A percentile compares a stretch with the other conserved stretches of the same genome.
These are phyloP conservation scores for Eupeodes corollae DNA, from an alignment of 1,140 invertebrate genomes.

Conservation along the genomic window DNA sequence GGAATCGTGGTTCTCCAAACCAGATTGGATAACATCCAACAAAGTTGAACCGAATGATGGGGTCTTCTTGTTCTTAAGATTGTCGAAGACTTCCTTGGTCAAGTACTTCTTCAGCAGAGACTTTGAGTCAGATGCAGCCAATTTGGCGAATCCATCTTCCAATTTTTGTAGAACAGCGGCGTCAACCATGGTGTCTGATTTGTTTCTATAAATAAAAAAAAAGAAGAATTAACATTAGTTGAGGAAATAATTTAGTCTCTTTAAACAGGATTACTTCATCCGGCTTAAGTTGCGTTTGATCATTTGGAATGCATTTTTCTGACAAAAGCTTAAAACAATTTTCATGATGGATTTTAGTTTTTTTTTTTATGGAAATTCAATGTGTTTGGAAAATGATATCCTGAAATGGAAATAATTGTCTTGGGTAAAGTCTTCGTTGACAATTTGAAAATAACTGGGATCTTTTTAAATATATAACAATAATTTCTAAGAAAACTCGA, in stretches of 20 bases:
- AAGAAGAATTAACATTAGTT: not conserved
- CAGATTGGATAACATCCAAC: slow-evolving; percentile 85
- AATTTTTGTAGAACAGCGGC: slow-evolving; percentile 77
- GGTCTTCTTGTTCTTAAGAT: slow-evolving; percentile 83
- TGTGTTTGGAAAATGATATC: no score
- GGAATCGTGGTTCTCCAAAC: slow-evolving; percentile 78
- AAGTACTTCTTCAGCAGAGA: slow-evolving; percentile 92
- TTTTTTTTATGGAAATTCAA: not conserved
- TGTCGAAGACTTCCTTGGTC: slow-evolving; percentile 79
- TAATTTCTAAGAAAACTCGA: no score
- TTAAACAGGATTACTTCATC: not conserved
- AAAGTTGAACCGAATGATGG: slow-evolving; percentile 73
- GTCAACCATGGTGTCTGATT: slow-evolving; percentile 72
- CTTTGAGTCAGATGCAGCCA: slow-evolving; percentile 79
- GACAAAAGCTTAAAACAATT: slow-evolving; percentile 1
- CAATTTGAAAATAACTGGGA: no score
- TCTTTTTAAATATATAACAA: no score
- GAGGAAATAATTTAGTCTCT: no score
- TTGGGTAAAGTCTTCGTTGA: no score
- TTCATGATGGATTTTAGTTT: not conserved
- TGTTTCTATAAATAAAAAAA: slow-evolving; percentile 43
- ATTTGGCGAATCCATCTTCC: slow-evolving; percentile 80
- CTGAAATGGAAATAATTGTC: no score
- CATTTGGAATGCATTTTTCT: not conserved
- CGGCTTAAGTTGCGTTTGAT: slow-evolving; percentile 1